Base-by-base conservation (phyloP, 2,888 invertebrate species). In the Autographa pulchrina region DNA sequence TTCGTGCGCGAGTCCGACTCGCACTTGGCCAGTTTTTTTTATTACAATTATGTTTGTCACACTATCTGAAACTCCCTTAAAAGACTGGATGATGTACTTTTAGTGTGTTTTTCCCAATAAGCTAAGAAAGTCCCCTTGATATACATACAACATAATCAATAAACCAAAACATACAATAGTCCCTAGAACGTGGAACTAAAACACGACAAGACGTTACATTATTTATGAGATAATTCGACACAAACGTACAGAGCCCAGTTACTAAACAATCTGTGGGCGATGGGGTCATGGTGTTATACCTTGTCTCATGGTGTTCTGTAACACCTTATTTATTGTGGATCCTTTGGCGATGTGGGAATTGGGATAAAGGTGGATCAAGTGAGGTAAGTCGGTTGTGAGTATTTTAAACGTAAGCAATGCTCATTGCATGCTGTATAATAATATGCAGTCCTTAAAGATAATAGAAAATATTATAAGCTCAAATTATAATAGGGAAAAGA, bases 201-300 rank as follows among this genome's bases (percentile, higher is more conserved):
- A 70, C 66, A 66, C 56, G 31, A 60, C 66, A 14, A 32, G 65
- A 65, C 64, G 63, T 72, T 72, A 75, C 65, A 70, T 75, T 76
- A 83, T 81, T 81, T 80, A 85, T 73, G 76, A 65, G 74, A 72
- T 67, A 73, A 80, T 85, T 80, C 76, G 78, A 79, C 81, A 81
- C n/a, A 35, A 35, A 35, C 11, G 38, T 38, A 72, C 72, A 74
- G 65, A 75, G 74, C 72, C 77, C 80, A 70, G 81, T 78, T 73
- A 31, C 60, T 65, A 81, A 76, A 90, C 88, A 90, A 89, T 66
- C 76, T 75, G 91, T 91, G 83, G 91, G 91, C 88, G 90, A 85
- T 82, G 78, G 58, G 77, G 78, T 78, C 82, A 72, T 43, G 77
- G 85, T 88, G 90, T 89, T 89, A 88, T 88, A 88, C 87, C 78